phyloP scores from a whole-genome alignment of 2,888 invertebrate genomes.

The Oligia fasciuncula region DNA sequence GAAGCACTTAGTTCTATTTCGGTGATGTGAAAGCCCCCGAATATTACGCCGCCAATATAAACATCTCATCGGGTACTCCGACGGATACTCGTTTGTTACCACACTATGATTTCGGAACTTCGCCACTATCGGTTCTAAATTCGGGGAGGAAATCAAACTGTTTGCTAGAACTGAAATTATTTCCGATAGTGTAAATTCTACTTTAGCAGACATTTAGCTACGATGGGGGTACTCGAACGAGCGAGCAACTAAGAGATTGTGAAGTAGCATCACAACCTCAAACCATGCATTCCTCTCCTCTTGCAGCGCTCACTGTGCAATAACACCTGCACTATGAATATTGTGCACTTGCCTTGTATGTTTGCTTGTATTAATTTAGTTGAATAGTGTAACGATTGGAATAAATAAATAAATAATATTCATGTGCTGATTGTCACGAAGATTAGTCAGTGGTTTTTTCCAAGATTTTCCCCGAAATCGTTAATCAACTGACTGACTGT shows the following conservation, averaged over 20 bases:
- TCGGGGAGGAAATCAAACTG: slow-evolving; percentile 15
- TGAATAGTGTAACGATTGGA: no score
- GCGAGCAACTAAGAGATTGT: background rate
- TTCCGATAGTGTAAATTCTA: slow-evolving; percentile 2
- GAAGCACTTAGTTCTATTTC: slow-evolving; percentile 85
- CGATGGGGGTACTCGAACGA: background rate
- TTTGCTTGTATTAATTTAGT: no score
- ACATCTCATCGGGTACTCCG: slow-evolving; percentile 72
- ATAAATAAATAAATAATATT: background rate
- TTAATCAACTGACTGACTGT: background rate
- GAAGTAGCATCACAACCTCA: background rate
- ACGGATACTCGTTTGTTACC: slow-evolving; percentile 54
- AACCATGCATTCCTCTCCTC: no score
- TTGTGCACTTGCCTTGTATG: no score
- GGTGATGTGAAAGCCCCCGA: slow-evolving; percentile 72
- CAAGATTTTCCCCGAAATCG: slow-evolving; percentile 3
- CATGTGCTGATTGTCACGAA: slow-evolving; percentile 34
- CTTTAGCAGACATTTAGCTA: background rate
- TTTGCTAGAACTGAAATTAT: slow-evolving; percentile 18
- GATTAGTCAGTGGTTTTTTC: slow-evolving; percentile 22
- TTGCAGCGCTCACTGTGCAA: background rate
- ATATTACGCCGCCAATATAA: slow-evolving; percentile 70
- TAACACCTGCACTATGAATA: no score
- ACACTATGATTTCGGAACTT: slow-evolving; percentile 55
- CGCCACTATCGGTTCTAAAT: slow-evolving; percentile 44